These are phyloP conservation scores for Chondrosia reniformis DNA, from an alignment of 37 sponge, comb jelly and placozoan genomes.

Conservation along the genomic window DNA sequence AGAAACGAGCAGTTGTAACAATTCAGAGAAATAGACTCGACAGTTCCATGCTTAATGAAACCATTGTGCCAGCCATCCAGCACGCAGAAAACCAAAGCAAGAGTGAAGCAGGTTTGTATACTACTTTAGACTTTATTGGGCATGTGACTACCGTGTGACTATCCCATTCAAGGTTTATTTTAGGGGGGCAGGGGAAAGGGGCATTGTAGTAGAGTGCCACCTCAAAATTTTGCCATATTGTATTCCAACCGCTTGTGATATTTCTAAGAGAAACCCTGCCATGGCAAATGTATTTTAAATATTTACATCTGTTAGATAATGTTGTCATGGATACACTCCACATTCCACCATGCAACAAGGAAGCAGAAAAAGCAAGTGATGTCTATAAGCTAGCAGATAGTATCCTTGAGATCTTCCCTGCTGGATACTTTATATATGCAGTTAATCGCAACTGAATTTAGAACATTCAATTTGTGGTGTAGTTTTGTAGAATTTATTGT, in stretches of 20 bases:
- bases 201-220: no score
- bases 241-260: no score
- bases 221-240: no score
- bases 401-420: constrained; percentile 18
- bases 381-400: constrained; percentile 70
- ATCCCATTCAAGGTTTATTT: no score
- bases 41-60: constrained; percentile 14
- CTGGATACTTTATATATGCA: background rate
- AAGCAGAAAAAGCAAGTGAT: constrained; percentile 51
- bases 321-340: no score
- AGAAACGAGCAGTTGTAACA: constrained; percentile 42
- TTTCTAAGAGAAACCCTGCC: no score
- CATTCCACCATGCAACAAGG: constrained; percentile 53
- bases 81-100: background rate
- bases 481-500: no score
- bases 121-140: background rate
- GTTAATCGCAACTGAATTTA: background rate
- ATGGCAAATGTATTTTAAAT: no score
- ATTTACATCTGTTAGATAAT: no score
- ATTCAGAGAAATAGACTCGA: constrained; percentile 62
- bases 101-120: background rate
- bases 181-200: no score
- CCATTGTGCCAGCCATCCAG: constrained; percentile 18
- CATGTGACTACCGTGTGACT: background rate
- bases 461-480: no score